Conservation (phyloP, 2,113 vertebrate species). For the Paramisgurnus dabryanus region DNA sequence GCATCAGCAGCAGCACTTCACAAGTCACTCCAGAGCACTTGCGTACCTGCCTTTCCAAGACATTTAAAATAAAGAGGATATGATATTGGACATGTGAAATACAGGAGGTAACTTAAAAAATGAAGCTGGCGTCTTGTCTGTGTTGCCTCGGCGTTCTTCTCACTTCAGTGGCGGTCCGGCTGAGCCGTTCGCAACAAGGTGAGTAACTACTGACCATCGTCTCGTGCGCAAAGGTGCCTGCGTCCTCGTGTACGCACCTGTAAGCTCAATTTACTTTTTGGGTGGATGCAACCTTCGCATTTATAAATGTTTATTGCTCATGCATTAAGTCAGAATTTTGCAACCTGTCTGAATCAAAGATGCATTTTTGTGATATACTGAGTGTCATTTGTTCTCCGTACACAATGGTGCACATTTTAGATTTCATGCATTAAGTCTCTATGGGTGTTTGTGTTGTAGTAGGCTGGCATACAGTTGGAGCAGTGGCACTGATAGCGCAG, state of each 20-base stretch:
- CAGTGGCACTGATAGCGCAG: conserved; percentile 48
- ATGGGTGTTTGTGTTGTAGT: conserved; percentile 21
- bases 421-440: conserved; percentile 1
- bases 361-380: neutral
- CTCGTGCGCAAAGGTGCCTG: conserved; percentile 57
- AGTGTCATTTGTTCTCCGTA: neutral
- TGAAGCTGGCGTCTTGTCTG: conserved; percentile 73
- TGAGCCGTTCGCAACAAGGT: conserved; percentile 87
- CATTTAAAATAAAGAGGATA: conserved; percentile 59
- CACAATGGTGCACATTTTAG: neutral
- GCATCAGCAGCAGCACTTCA: conserved; percentile 22
- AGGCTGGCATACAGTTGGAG: conserved; percentile 27
- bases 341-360: neutral
- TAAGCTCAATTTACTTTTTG: neutral
- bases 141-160: conserved; percentile 80
- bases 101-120: conserved; percentile 70
- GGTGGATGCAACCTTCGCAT: neutral
- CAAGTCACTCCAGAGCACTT: conserved; percentile 34
- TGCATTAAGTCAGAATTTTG: neutral
- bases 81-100: conserved; percentile 79
- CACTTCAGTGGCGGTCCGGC: conserved; percentile 74
- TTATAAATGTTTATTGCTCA: neutral
- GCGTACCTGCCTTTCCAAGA: conserved; percentile 15
- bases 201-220: conserved; percentile 66
- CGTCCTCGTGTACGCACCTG: conserved; percentile 2